Conservation (phyloP, 2,888 invertebrate genomes). For the Nomada flava region DNA sequence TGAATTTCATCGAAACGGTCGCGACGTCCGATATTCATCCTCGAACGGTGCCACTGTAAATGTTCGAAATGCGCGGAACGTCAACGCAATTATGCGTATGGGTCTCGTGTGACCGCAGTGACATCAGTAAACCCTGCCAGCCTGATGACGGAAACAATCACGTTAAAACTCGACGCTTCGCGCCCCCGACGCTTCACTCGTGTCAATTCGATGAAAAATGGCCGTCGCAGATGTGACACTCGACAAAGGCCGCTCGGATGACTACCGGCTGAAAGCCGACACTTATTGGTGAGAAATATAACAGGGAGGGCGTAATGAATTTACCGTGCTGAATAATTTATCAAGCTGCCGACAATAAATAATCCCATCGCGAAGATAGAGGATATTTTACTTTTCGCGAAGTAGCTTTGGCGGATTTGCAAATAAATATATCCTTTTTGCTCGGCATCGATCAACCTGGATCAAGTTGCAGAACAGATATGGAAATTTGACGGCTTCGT, state of each 20-base stretch:
- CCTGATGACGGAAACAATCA: conserved; percentile 46
- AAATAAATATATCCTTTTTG: too few relatives aligned
- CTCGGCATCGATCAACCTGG: too few relatives aligned
- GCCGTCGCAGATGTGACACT: neutral
- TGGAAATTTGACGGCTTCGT: too few relatives aligned
- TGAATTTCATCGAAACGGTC: conserved; percentile 26
- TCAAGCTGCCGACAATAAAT: neutral
- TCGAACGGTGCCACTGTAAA: conserved; percentile 32
- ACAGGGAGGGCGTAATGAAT: conserved; percentile 10
- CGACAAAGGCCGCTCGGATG: neutral
- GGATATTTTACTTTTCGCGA: neutral
- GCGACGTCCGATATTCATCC: conserved; percentile 22
- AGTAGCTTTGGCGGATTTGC: neutral
- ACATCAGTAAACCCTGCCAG: conserved; percentile 38
- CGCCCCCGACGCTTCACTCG: conserved; percentile 4
- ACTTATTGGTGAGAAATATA: neutral
- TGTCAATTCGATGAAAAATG: conserved; percentile 50
- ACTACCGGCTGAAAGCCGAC: neutral
- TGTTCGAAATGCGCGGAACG: conserved; percentile 34
- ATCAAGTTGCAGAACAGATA: too few relatives aligned
- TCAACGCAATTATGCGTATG: conserved; percentile 57
- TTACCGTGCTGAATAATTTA: conserved; percentile 17
- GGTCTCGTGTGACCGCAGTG: conserved; percentile 34
- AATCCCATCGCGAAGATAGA: neutral
- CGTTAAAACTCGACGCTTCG: conserved; percentile 41